Evolutionary conservation across 2,797 vertebrate genomes (phyloP).

Genomic region (Neosalanx taihuensis): DNA sequence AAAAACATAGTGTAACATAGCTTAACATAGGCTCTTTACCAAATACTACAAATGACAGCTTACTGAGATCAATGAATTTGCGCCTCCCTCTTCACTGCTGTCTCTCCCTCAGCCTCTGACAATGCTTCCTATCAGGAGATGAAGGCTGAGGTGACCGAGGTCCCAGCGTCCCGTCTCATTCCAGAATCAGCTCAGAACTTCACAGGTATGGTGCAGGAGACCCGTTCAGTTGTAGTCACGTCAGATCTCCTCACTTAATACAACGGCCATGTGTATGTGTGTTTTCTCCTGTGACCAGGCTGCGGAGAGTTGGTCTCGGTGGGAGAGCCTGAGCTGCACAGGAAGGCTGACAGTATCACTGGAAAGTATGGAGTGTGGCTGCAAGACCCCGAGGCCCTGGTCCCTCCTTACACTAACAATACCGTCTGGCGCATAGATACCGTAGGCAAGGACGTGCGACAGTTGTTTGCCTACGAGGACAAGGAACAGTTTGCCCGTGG

Average conservation of each 20-base stretch:
- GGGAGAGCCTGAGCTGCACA: conserved; percentile 79
- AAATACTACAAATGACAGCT: background rate
- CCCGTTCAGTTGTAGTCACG: background rate
- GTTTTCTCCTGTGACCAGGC: conserved; percentile 55
- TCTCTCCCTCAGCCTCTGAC: conserved; percentile 54
- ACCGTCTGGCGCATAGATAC: conserved; percentile 88
- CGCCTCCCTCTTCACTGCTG: background rate
- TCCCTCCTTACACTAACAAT: conserved; percentile 66
- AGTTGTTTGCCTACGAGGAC: conserved; percentile 84
- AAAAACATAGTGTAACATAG: background rate
- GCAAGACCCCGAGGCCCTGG: conserved; percentile 82
- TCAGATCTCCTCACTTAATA: background rate
- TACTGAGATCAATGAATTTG: background rate
- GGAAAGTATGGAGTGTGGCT: conserved; percentile 96
- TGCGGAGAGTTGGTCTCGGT: conserved; percentile 86
- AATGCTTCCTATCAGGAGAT: conserved; percentile 82
- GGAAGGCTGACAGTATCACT: conserved; percentile 82
- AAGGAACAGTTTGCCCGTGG: conserved; percentile 78
- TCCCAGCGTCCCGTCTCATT: conserved; percentile 74
- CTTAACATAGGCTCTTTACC: background rate
- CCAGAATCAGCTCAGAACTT: conserved; percentile 43
- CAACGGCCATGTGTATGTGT: background rate
- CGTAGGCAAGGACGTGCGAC: conserved; percentile 83
- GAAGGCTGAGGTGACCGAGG: conserved; percentile 84
- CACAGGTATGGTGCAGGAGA: conserved; percentile 48